Evolutionary conservation across 30 jellyfish, hydroid and myxozoan genomes (phyloP), one percentile per base, ranked within the genome.

Genomic region (Aurelia sp.): DNA sequence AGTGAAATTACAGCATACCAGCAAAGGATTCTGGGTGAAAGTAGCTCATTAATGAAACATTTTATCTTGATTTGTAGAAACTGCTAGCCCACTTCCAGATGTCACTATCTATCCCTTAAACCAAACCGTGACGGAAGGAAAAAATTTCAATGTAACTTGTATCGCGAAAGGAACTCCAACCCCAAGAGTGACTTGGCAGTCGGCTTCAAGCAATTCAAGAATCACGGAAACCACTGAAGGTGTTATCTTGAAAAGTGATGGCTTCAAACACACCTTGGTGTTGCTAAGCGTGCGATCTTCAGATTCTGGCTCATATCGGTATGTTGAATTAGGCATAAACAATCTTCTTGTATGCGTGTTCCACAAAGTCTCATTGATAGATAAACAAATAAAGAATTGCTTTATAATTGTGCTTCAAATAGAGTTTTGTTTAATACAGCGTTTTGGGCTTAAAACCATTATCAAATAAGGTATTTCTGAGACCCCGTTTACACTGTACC

Each of bases 281-380:
- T 65, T 88, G 16, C 80, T 58, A 33, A 65, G 72, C 27, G 90
- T 88, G 41, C 55, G 86, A 27, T 15, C 78, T 4, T 71, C 92
- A 11, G 90, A 78, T 66, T 67, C 92, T 9, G 96, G 92, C 6
- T 88, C 96, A 5, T 88, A 88, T 89, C 72, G 96, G 96, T 88
- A 19, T 35, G 86, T 71, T 44, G 10, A 9, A 44, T 44, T 44
- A 27, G 33, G 2, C 33, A 27, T 27, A 27, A 27, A 27, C 33
- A 27, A 27, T 27, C 33, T 27, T 27, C 2, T 27, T 27, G 33
- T 27, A 27, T 27, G 33, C 33, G 33, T 27, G 33, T 2, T 27
- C 2, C 33, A 27, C 33, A 27, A 27, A 27, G 33, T 27, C 2
- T 27, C 2, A 27, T 27, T 27, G 33, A 27, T 27, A 27, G 33